Evolutionary conservation across 2,797 vertebrate species (phyloP).

Genomic region (Pachyuromys duprasi): DNA sequence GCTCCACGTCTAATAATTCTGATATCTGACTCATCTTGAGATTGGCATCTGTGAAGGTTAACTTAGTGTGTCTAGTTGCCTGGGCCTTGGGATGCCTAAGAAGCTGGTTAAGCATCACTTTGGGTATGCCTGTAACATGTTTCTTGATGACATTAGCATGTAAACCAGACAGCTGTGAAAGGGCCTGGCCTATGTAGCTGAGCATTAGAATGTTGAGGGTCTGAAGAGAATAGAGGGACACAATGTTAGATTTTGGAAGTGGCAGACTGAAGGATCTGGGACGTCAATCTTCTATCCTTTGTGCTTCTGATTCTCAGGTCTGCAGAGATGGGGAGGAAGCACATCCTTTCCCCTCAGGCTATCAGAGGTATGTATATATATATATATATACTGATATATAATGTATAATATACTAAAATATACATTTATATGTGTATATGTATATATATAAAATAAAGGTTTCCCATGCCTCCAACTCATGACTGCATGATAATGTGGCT

Average conservation of each 20-base stretch:
- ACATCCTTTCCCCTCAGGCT: no score
- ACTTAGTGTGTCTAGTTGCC: background rate
- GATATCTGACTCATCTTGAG: background rate
- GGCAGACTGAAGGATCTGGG: background rate
- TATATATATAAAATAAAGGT: background rate
- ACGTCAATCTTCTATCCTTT: background rate
- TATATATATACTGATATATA: no score
- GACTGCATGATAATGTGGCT: background rate
- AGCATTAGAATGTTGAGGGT: background rate
- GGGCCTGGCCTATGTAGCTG: background rate
- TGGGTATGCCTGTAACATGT: background rate
- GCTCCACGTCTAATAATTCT: slow-evolving; percentile 1
- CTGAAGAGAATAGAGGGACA: background rate
- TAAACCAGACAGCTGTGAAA: background rate
- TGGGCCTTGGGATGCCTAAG: background rate
- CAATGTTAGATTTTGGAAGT: background rate
- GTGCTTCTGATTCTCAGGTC: background rate
- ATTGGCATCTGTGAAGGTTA: background rate
- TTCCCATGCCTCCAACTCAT: background rate
- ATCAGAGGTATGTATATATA: background rate
- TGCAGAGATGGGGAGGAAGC: background rate
- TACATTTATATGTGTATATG: no score
- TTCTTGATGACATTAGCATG: background rate
- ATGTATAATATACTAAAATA: no score
- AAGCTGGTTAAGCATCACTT: background rate